A percentile compares a stretch with the other conserved stretches of the same genome.
phyloP scores from a whole-genome alignment of 2,113 vertebrate genomes.

The Passer montanus region DNA sequence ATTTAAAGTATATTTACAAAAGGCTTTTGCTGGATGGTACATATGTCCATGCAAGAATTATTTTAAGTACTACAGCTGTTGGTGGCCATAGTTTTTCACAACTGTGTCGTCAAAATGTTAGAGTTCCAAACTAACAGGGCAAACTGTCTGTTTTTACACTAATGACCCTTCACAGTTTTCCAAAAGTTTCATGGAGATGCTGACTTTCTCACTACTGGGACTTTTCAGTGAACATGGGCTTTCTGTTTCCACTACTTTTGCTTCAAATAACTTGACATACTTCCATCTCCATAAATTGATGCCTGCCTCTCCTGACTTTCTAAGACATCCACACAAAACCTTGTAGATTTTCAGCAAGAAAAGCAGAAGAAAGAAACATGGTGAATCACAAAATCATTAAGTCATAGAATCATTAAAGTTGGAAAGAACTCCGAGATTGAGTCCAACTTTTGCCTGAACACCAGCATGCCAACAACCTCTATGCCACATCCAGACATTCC shows the following conservation, averaged over 20 bases:
- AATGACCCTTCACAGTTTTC: neutral
- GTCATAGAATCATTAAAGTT: neutral
- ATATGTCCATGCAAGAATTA: neutral
- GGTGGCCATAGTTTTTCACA: neutral
- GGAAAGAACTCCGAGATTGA: neutral
- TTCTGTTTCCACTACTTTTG: neutral
- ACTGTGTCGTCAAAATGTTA: neutral
- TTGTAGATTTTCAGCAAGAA: neutral
- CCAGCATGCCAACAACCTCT: neutral
- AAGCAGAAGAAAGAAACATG: neutral
- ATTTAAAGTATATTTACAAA: neutral
- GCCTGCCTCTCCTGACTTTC: neutral
- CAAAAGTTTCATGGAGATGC: neutral
- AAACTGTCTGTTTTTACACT: neutral
- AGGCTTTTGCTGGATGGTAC: neutral
- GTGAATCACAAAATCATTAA: neutral
- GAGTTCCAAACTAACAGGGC: neutral
- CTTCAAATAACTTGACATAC: neutral
- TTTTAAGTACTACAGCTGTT: neutral
- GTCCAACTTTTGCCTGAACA: neutral
- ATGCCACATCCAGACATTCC: neutral
- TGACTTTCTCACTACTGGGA: neutral
- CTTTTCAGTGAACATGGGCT: neutral
- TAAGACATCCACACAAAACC: neutral
- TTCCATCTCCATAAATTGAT: neutral